Evolutionary conservation across 2,888 invertebrate genomes (phyloP).

Genomic region (Caenorhabditis sulstoni): DNA sequence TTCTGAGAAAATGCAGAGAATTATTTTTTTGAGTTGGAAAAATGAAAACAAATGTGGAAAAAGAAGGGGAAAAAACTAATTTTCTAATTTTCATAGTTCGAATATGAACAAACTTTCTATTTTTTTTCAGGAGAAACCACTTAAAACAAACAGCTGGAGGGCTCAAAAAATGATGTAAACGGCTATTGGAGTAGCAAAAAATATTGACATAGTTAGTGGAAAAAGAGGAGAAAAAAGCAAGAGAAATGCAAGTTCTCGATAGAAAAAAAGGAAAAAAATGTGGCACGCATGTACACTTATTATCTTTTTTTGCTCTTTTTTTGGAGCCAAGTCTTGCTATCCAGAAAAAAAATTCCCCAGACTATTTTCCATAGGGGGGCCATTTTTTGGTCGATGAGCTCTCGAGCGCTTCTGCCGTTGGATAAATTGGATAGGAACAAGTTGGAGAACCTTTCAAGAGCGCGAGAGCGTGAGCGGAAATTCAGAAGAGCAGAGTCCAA

Average conservation of each 20-base stretch:
- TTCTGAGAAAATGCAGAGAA: no score
- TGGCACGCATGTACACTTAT: not conserved
- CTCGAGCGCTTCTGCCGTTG: no score
- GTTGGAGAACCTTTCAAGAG: no score
- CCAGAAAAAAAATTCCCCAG: no score
- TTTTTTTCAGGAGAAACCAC: not conserved
- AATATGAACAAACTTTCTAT: no score
- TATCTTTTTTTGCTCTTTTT: not conserved
- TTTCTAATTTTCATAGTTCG: no score
- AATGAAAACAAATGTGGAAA: conserved; percentile 6
- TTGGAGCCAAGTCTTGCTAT: not conserved
- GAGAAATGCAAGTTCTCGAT: not conserved
- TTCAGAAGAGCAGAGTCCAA: not conserved
- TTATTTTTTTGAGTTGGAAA: not conserved
- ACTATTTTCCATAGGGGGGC: no score
- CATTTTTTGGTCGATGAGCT: no score
- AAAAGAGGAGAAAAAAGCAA: not conserved
- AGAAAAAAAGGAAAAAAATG: not conserved
- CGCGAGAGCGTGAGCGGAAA: not conserved
- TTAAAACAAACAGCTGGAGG: not conserved
- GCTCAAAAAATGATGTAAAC: not conserved
- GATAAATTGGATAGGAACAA: no score
- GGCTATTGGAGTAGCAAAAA: no score
- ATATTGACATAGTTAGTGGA: not conserved
- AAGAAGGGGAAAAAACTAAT: not conserved